Base-by-base conservation (phyloP, 2,113 vertebrate species). In the Rhinopomastus cyanomelas region DNA sequence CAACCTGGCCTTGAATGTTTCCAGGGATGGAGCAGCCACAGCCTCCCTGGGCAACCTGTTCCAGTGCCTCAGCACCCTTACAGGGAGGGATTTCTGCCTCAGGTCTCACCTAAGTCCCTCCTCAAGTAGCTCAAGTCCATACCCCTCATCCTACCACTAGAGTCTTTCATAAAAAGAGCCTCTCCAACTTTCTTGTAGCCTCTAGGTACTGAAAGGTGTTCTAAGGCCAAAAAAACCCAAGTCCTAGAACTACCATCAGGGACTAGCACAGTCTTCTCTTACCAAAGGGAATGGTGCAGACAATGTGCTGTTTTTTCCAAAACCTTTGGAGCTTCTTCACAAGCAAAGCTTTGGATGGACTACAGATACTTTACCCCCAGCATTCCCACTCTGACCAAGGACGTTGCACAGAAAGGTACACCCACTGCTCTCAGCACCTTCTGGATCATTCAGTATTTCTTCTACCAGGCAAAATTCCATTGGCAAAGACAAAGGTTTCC, bases 381-480 rank as follows among this genome's bases (percentile, higher is more conserved):
- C 37, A 34, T 13, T 30, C 19, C 9, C 1, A 5, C 61, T 36
- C 49, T 4, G 9, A 13, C 29, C 26, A 36, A 75, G 30, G 20
- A 39, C 9, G 12, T 16, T 0, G 0, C 8, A 11, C 34, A 18
- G 10, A n/a, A n/a, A n/a, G n/a, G 44, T 46, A 18, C 44, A 15
- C 9, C 46, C 46, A 48, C 46, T 48, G 46, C 46, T 48, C 18
- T 7, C 42, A 64, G 42, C 49, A 12, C 21, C 49, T 49, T 16
- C 22, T 4, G 3, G 4, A 29, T 15, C 30, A 12, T 20, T 16
- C 39, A 22, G 15, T 2, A 16, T 16, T 37, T 49, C 0, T 21
- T 51, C 60, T 55, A 26, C 30, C 37, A n/a, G 30, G 4, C 36
- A 9, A 6, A 3, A 12, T 22, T 39, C 26, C 2, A 0, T 16